Evolutionary conservation across 2,113 vertebrate species (phyloP), one percentile per base, ranked within the genome.

Genomic region (Haplochromis vanheusdeni): DNA sequence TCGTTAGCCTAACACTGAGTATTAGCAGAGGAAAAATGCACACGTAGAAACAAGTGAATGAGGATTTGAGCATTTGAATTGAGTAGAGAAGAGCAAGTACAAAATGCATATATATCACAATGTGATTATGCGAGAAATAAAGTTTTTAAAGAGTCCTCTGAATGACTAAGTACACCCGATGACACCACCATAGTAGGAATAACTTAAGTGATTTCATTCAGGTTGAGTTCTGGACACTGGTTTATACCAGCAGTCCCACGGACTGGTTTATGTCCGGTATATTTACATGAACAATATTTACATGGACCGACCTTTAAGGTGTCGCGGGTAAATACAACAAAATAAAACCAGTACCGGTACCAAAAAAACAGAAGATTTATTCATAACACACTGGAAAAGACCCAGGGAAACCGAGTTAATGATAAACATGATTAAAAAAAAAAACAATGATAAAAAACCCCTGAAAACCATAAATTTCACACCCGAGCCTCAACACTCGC

Each of bases 11-110:
- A 62, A 62, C 9, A 7, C 31, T 19, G 17, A 62, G 31, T 11
- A 62, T 62, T 62, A 35, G 31, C 58, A 19, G 31, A 62, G 28
- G 28, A 35, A 62, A 33, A 35, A 62, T 11, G 58, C 58, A 62
- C 28, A 35, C 2, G 0, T 35, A 0, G 35, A 0, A 62, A 62
- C 28, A 62, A 19, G 28, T 62, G 31, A 62, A 62, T 35, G 16
- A 33, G 16, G 58, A 62, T 51, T 13, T 55, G 55, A 56, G 54
- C 23, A 58, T 31, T 62, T 62, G 17, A n/a, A 35, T 62, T 62
- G 58, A 12, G 31, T 35, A 62, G 31, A 35, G 4, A 19, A 62
- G 58, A 35, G 31, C 16, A 62, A 62, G 58, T 1, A 17, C 5
- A 62, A 62, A 62, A 35, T 62, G 4, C 58, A 62, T 0, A 11